Conservation (phyloP, 92 coral and sea anemone species). For the Meandrina meandrites region DNA sequence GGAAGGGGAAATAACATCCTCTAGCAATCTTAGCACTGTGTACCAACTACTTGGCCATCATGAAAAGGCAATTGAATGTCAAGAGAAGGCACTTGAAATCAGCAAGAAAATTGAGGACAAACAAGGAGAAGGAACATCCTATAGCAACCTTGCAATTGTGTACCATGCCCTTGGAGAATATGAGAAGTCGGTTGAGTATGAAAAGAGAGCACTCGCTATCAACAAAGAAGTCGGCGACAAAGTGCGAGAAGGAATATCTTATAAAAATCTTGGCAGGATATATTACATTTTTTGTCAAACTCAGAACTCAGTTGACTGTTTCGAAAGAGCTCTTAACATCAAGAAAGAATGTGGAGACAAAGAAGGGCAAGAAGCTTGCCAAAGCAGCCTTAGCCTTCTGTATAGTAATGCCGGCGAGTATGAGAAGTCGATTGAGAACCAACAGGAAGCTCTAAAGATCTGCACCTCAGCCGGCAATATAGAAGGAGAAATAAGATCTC, state of each 20-base stretch:
- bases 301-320: slow-evolving; percentile 27
- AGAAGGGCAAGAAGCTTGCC: slow-evolving; percentile 11
- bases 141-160: slow-evolving; percentile 40
- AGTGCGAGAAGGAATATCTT: slow-evolving; percentile 30
- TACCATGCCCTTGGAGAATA: slow-evolving; percentile 19
- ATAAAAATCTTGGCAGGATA: slow-evolving; percentile 33
- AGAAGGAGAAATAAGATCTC: slow-evolving; percentile 23
- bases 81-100: slow-evolving; percentile 32
- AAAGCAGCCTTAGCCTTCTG: slow-evolving; percentile 35
- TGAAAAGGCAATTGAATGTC: slow-evolving; percentile 24
- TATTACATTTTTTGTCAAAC: slow-evolving; percentile 30
- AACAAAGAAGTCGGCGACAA: slow-evolving; percentile 42
- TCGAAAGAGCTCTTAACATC: slow-evolving; percentile 27
- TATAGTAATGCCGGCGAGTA: slow-evolving; percentile 4
- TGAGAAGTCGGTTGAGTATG: slow-evolving; percentile 37
- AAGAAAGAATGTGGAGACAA: slow-evolving; percentile 32
- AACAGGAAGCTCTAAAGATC: slow-evolving; percentile 23
- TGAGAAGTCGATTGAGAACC: slow-evolving; percentile 28
- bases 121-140: slow-evolving; percentile 47
- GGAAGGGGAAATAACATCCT: slow-evolving; percentile 29
- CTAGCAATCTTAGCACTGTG: slow-evolving; percentile 12
- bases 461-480: slow-evolving; percentile 13
- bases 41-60: slow-evolving; percentile 6
- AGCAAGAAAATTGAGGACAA: slow-evolving; percentile 40
- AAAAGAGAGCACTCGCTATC: slow-evolving; percentile 29